These are phyloP conservation scores for Leptobrachium leishanense DNA, from an alignment of 2,113 vertebrate genomes.

Conservation along the genomic window DNA sequence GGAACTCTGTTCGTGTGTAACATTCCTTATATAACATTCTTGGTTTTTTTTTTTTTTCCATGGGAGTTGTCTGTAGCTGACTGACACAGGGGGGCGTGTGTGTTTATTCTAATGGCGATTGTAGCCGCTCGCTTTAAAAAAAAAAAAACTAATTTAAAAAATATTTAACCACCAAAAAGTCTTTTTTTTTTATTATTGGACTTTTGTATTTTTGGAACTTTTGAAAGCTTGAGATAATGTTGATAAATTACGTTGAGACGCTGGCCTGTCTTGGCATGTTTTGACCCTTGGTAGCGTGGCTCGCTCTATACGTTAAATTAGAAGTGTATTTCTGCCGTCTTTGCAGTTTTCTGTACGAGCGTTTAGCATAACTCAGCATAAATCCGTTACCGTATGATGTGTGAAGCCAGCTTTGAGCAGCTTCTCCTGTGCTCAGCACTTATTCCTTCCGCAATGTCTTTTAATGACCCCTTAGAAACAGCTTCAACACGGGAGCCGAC, in stretches of 20 bases:
- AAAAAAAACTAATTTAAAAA: background rate
- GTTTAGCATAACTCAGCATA: slow-evolving; percentile 3
- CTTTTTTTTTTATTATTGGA: too few species aligned
- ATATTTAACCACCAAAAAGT: too few species aligned
- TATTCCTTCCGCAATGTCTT: slow-evolving; percentile 2
- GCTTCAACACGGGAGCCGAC: background rate
- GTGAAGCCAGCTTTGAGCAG: background rate
- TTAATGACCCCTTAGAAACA: slow-evolving; percentile 4
- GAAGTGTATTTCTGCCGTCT: background rate
- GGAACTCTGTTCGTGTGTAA: slow-evolving; percentile 33
- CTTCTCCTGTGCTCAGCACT: slow-evolving; percentile 15
- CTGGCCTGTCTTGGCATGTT: too few species aligned
- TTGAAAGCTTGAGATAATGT: too few species aligned
- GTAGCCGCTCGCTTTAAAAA: background rate
- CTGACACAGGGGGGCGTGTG: slow-evolving; percentile 31
- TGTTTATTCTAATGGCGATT: background rate
- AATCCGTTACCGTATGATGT: background rate
- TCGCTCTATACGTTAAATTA: too few species aligned
- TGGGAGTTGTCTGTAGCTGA: slow-evolving; percentile 33
- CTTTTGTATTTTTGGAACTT: too few species aligned
- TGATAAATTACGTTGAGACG: too few species aligned
- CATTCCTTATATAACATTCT: slow-evolving; percentile 46
- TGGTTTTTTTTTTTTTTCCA: slow-evolving; percentile 36
- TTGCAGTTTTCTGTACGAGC: background rate
- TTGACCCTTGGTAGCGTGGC: too few species aligned